phyloP scores from a whole-genome alignment of 2,113 vertebrate genomes.

The Dermatemys mawii region DNA sequence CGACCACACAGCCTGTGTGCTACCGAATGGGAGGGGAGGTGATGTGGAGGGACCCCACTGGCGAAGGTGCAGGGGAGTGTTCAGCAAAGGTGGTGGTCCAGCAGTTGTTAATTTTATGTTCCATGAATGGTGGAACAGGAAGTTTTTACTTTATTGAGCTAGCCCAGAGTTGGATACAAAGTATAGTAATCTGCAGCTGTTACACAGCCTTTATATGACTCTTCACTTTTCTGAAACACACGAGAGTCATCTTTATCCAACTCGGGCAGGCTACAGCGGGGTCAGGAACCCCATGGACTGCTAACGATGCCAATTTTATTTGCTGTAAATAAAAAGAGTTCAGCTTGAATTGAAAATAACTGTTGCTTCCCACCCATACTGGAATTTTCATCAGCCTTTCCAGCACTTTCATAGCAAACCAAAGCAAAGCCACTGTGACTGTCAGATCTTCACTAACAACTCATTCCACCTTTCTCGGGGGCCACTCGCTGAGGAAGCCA shows the following conservation, averaged over 20 bases:
- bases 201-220: not conserved
- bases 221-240: not conserved
- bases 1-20: not conserved
- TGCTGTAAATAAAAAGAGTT: not conserved
- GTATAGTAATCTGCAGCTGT: not conserved
- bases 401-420: not conserved
- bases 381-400: not conserved
- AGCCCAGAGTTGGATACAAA: not conserved
- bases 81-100: not conserved
- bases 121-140: not conserved
- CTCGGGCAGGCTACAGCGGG: not conserved
- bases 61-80: not conserved
- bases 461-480: not conserved
- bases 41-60: not conserved
- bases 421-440: not conserved
- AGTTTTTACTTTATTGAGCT: not conserved
- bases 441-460: not conserved
- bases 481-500: not conserved
- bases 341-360: not conserved
- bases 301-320: not conserved
- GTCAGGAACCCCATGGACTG: not conserved
- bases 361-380: not conserved
- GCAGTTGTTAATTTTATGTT: not conserved
- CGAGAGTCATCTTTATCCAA: accelerated
- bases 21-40: not conserved